Evolutionary conservation across 2,888 invertebrate species (phyloP).

Genomic region (Phytoseiulus persimilis): DNA sequence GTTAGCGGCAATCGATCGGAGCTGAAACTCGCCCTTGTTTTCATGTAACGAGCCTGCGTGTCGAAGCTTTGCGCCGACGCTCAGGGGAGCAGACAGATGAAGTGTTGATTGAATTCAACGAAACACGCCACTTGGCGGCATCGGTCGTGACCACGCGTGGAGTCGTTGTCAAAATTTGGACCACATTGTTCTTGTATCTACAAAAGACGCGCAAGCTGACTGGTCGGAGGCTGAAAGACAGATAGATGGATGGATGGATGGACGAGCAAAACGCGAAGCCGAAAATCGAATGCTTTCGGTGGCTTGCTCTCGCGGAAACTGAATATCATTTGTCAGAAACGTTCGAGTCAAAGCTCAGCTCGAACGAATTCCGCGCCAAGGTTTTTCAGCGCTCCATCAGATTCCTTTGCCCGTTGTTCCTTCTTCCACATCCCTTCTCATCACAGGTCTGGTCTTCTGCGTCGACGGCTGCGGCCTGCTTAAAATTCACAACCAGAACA

Average conservation of each 20-base stretch:
- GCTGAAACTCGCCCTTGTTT: too few relatives aligned
- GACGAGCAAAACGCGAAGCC: background rate
- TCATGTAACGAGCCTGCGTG: too few relatives aligned
- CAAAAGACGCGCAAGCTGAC: background rate
- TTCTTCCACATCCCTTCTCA: background rate
- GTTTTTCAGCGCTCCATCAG: background rate
- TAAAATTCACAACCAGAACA: background rate
- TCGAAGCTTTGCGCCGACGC: too few relatives aligned
- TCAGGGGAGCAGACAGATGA: background rate
- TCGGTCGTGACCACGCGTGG: background rate
- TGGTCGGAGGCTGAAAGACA: background rate
- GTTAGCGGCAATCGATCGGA: too few relatives aligned
- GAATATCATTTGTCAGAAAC: slow-evolving; percentile 5
- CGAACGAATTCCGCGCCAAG: background rate
- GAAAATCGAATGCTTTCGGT: background rate
- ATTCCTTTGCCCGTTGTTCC: background rate
- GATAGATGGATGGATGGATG: background rate
- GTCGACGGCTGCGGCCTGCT: background rate
- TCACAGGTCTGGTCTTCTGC: background rate
- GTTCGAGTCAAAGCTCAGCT: slow-evolving; percentile 5
- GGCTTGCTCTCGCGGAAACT: background rate
- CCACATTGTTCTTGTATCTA: background rate
- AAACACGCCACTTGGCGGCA: background rate
- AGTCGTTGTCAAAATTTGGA: background rate
- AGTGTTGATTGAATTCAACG: background rate